These are phyloP conservation scores for Busseola fusca DNA, from an alignment of 2,888 invertebrate species.

Conservation along the genomic window DNA sequence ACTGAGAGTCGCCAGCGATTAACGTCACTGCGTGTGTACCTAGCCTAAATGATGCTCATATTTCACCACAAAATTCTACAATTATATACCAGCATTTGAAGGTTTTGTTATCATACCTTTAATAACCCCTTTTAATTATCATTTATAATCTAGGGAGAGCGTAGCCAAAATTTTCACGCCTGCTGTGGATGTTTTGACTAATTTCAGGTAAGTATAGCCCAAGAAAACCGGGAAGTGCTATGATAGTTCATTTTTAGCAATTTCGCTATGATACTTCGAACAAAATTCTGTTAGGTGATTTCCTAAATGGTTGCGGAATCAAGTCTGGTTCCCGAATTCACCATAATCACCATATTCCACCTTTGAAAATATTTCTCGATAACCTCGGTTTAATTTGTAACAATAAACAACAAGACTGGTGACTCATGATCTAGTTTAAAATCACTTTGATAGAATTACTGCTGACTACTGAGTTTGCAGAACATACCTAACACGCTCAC, in stretches of 20 bases:
- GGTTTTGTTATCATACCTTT: neutral
- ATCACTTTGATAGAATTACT: conserved; percentile 10
- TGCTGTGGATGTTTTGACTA: neutral
- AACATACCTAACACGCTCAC: conserved; percentile 6
- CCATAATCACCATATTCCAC: neutral
- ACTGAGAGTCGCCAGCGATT: neutral
- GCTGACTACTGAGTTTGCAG: conserved; percentile 1
- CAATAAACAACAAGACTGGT: neutral
- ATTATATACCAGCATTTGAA: neutral
- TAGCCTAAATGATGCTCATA: neutral
- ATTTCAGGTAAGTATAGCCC: conserved; percentile 6
- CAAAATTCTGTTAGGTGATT: neutral
- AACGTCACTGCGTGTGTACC: neutral
- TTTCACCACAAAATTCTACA: neutral
- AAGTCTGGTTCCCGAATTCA: neutral
- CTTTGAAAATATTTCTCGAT: neutral
- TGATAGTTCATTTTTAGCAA: conserved; percentile 1
- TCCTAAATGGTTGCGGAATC: neutral
- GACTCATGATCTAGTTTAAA: conserved; percentile 4
- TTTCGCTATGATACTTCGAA: neutral
- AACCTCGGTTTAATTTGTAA: neutral
- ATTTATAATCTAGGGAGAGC: neutral
- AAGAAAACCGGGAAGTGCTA: conserved; percentile 5
- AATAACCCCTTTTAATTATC: neutral
- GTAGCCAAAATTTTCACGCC: conserved; percentile 2